A percentile compares a stretch with the other conserved stretches of the same genome.
Evolutionary conservation across 2,113 vertebrate species (phyloP).

Genomic region (Ornithorhynchus anatinus): DNA sequence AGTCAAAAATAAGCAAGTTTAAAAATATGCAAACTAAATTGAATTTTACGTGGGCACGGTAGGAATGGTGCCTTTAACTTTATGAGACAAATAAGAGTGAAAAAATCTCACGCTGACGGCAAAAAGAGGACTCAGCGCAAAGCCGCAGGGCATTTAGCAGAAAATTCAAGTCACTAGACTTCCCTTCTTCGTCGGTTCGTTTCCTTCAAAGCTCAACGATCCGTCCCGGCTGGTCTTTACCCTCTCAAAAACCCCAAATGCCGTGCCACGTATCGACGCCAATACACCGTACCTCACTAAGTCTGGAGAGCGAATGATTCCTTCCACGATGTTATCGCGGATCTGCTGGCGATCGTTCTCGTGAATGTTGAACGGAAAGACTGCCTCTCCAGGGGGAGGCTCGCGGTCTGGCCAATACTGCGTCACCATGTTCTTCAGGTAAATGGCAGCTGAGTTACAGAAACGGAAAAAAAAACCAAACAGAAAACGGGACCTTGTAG

Average conservation of each 20-base stretch:
- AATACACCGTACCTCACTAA: constrained; percentile 84
- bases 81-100: background rate
- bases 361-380: constrained; percentile 96
- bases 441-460: constrained; percentile 86
- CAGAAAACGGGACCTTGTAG: background rate
- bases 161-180: background rate
- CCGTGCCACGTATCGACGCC: background rate
- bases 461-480: too few species aligned
- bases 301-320: constrained; percentile 93
- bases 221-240: background rate
- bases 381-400: constrained; percentile 82
- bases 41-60: background rate
- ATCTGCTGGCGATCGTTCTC: constrained; percentile 97
- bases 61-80: background rate
- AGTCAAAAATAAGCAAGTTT: too few species aligned
- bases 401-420: constrained; percentile 98
- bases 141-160: background rate
- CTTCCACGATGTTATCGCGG: constrained; percentile 93
- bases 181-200: background rate
- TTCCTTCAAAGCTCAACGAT: background rate
- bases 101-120: constrained; percentile 2
- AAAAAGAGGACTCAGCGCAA: constrained; percentile 5
- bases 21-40: too few species aligned
- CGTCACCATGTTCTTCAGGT: constrained; percentile 98
- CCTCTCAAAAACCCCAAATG: background rate